Percentiles rank a stretch among this genome's conserved stretches.
Evolutionary conservation across 2,888 invertebrate genomes (phyloP).

Genomic region (Schrankia costaestrigalis): DNA sequence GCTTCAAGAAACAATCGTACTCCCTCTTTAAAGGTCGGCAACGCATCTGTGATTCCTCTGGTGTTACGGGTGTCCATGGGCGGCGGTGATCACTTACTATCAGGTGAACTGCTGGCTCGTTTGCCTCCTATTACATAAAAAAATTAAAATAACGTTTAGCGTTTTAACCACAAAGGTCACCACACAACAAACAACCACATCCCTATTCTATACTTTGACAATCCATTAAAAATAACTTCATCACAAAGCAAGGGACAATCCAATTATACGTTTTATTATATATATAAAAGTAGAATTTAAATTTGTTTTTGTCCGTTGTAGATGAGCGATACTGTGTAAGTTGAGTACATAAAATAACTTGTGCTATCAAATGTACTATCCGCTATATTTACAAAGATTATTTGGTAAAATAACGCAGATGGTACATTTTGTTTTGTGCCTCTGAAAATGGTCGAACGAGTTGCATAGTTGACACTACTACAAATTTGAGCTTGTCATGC

Average conservation of each 20-base stretch:
- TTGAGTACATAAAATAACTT: constrained; percentile 47
- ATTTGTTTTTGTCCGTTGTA: constrained; percentile 17
- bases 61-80: too few species aligned
- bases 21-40: too few species aligned
- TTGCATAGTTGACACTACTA: too few species aligned
- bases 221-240: constrained; percentile 7
- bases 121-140: too few species aligned
- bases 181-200: background rate
- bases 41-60: too few species aligned
- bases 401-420: constrained; percentile 1
- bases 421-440: background rate
- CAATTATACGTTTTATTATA: constrained; percentile 9
- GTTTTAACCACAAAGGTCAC: too few species aligned
- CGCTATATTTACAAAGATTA: constrained; percentile 22
- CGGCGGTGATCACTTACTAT: too few species aligned
- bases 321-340: constrained; percentile 20
- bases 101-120: too few species aligned
- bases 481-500: too few species aligned
- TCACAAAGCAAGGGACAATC: constrained; percentile 6
- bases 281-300: constrained; percentile 17
- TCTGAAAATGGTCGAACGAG: background rate
- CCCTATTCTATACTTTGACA: constrained; percentile 2
- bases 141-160: too few species aligned
- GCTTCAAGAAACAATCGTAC: too few species aligned
- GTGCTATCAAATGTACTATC: constrained; percentile 44